These are phyloP conservation scores for Catharus ustulatus DNA, from an alignment of 2,797 vertebrate species.

Conservation along the genomic window DNA sequence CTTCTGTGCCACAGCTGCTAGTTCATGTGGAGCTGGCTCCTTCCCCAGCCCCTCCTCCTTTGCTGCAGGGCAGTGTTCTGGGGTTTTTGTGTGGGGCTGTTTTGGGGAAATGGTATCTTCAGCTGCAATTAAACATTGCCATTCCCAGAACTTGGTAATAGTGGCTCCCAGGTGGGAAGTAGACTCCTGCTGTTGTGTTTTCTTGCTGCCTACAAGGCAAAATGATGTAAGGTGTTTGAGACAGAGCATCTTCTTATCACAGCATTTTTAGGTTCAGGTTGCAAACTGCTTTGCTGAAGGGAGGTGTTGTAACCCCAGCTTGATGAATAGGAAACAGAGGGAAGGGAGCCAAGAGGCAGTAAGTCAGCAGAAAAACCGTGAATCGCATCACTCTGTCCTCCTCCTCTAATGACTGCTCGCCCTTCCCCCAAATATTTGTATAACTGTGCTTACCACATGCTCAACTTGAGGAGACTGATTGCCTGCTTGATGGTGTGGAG, in stretches of 20 bases:
- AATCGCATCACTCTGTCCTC: neutral
- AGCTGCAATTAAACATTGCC: neutral
- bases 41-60: neutral
- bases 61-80: rapidly evolving
- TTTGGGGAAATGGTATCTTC: neutral
- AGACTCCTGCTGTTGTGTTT: neutral
- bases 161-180: neutral
- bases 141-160: neutral
- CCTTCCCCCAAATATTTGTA: neutral
- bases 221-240: neutral
- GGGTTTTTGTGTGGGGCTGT: neutral
- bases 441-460: neutral
- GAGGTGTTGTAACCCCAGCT: neutral
- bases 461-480: neutral
- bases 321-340: neutral
- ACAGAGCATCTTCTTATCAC: neutral
- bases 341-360: neutral
- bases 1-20: neutral
- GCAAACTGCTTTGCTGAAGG: neutral
- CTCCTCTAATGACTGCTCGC: neutral
- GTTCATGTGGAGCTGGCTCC: rapidly evolving
- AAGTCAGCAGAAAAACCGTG: conserved; percentile 29
- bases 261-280: neutral
- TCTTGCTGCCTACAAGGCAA: neutral
- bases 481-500: neutral